Conservation (phyloP, 1,140 invertebrate genomes). For the Drosophila malerkotliana region DNA sequence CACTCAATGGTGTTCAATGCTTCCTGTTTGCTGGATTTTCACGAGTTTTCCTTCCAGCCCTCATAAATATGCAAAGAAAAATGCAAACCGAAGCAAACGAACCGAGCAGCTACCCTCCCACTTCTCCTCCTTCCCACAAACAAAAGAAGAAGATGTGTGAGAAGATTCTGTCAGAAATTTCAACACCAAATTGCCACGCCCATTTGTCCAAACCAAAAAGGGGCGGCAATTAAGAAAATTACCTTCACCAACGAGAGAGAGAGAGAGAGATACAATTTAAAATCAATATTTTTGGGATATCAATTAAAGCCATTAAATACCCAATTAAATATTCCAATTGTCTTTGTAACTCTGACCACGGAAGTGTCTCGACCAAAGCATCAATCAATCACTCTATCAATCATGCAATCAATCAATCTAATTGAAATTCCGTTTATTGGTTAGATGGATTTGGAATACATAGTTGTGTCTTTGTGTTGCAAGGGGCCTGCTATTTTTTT, state of each 20-base stretch:
- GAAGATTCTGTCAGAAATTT: slow-evolving; percentile 41
- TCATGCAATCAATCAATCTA: not conserved
- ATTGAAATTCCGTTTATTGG: not conserved
- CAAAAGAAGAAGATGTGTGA: slow-evolving; percentile 9
- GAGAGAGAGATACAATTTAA: too few species aligned
- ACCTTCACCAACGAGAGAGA: slow-evolving; percentile 1
- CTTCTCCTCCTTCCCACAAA: not conserved
- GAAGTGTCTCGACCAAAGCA: not conserved
- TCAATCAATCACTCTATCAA: not conserved
- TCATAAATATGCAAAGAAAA: slow-evolving; percentile 78
- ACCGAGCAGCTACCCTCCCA: not conserved
- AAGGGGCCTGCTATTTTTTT: too few species aligned
- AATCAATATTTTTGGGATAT: not conserved
- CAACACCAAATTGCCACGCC: slow-evolving; percentile 49
- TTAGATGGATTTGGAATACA: too few species aligned
- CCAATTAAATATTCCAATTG: not conserved
- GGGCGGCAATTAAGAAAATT: slow-evolving; percentile 43
- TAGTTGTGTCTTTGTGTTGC: too few species aligned
- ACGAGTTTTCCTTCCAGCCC: slow-evolving; percentile 24
- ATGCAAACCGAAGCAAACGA: slow-evolving; percentile 65
- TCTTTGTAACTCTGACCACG: not conserved
- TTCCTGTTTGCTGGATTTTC: slow-evolving; percentile 12
- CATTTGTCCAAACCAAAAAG: slow-evolving; percentile 2
- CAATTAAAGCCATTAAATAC: not conserved
- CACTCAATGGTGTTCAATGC: slow-evolving; percentile 40